These are phyloP conservation scores for Coleophora deauratella DNA, from an alignment of 2,888 invertebrate genomes.

Conservation along the genomic window DNA sequence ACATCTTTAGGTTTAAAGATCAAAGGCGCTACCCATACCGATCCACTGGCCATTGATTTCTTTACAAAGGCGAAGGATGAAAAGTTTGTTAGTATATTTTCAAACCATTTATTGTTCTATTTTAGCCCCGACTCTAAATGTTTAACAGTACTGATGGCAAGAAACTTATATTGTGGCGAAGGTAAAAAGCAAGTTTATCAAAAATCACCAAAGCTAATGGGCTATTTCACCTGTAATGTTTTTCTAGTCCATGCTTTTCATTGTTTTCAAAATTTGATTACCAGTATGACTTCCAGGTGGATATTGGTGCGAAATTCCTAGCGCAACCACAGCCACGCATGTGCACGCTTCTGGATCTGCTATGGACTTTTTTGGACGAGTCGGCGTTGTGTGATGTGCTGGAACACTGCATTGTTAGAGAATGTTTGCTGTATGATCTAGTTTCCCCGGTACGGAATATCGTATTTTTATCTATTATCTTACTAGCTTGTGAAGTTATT, in stretches of 20 bases:
- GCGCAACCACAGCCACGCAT: constrained; percentile 43
- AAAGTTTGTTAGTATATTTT: constrained; percentile 56
- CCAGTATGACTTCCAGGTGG: constrained; percentile 24
- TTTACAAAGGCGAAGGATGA: constrained; percentile 30
- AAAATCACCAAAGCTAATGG: too few relatives aligned
- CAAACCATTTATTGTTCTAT: too few relatives aligned
- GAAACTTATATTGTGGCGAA: too few relatives aligned
- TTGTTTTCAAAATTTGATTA: too few relatives aligned
- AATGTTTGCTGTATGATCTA: constrained; percentile 76
- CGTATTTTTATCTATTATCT: too few relatives aligned
- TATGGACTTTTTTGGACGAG: constrained; percentile 80
- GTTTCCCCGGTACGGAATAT: constrained; percentile 63
- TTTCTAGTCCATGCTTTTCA: too few relatives aligned
- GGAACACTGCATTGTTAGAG: constrained; percentile 75
- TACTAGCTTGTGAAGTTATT: too few relatives aligned
- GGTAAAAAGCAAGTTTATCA: too few relatives aligned
- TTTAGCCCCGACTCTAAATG: too few relatives aligned
- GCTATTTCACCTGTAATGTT: too few relatives aligned
- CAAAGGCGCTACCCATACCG: constrained; percentile 28
- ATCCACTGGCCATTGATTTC: constrained; percentile 36
- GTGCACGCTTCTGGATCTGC: constrained; percentile 67
- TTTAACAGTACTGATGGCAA: too few relatives aligned
- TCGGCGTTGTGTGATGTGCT: constrained; percentile 76
- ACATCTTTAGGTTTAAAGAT: constrained; percentile 40
- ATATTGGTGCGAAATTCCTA: constrained; percentile 35